phyloP scores from a whole-genome alignment of 64 coral and sea anemone genomes.

The Pachyseris speciosa region DNA sequence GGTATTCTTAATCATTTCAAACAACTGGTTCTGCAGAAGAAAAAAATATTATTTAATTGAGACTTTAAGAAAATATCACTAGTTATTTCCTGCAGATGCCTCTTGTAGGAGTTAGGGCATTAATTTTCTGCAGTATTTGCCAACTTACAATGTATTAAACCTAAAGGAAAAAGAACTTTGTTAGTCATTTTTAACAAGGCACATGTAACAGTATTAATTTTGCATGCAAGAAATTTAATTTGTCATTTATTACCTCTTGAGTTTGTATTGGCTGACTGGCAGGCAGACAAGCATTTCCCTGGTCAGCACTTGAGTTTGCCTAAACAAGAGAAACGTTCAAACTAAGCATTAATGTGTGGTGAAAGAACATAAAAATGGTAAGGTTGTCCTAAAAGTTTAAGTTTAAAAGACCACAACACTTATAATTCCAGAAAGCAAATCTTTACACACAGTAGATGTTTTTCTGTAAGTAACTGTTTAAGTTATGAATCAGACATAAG shows the following conservation, averaged over 20 bases:
- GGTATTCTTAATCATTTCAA: background rate
- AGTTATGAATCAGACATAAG: background rate
- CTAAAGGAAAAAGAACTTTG: too few relatives aligned
- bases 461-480: background rate
- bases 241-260: conserved; percentile 15
- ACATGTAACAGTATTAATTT: background rate
- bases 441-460: background rate
- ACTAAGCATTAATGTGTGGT: conserved; percentile 1
- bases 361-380: background rate
- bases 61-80: background rate
- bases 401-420: background rate
- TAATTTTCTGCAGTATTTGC: background rate
- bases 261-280: background rate
- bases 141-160: too few relatives aligned
- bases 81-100: background rate
- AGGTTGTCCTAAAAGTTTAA: background rate
- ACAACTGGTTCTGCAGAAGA: conserved; percentile 8
- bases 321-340: background rate
- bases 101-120: conserved; percentile 4
- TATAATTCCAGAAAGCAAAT: background rate
- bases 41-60: background rate
- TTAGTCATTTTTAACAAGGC: too few relatives aligned
- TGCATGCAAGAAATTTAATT: background rate
- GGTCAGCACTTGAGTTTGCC: background rate
- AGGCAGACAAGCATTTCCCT: background rate